phyloP scores from a whole-genome alignment of 2,888 invertebrate genomes.

The Rhopalosiphum nymphaeae region DNA sequence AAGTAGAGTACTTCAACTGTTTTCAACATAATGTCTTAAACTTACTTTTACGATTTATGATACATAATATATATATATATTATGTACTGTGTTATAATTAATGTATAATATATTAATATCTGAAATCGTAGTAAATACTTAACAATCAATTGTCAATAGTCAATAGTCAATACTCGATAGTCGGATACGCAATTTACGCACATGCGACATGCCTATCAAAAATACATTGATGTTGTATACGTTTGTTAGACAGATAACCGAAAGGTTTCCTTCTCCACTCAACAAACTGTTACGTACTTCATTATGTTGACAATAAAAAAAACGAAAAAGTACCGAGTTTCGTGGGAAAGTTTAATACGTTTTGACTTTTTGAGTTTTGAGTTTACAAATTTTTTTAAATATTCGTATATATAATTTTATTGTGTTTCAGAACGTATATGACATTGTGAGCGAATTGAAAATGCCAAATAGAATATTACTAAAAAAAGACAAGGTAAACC shows the following conservation, averaged over 20 bases:
- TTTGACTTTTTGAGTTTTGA: slow-evolving; percentile 12
- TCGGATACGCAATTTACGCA: background rate
- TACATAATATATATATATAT: no score
- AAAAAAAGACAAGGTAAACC: slow-evolving; percentile 64
- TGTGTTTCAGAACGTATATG: background rate
- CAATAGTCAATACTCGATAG: background rate
- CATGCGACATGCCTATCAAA: background rate
- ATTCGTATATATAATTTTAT: background rate
- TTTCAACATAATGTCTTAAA: background rate
- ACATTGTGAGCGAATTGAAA: slow-evolving; percentile 8
- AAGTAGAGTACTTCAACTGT: background rate
- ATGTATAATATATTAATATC: background rate
- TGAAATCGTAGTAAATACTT: background rate
- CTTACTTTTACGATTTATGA: background rate
- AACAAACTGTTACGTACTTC: slow-evolving; percentile 49
- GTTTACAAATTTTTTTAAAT: background rate
- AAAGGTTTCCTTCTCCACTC: slow-evolving; percentile 48
- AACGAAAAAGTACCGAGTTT: slow-evolving; percentile 59
- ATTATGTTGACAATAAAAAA: slow-evolving; percentile 61
- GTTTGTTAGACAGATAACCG: slow-evolving; percentile 19
- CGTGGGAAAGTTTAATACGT: slow-evolving; percentile 47
- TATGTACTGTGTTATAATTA: no score
- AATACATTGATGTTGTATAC: slow-evolving; percentile 38
- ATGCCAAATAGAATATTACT: slow-evolving; percentile 62
- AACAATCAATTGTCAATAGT: background rate